Base-by-base conservation (phyloP, 2,888 invertebrate genomes). In the Morpho deidamia region DNA sequence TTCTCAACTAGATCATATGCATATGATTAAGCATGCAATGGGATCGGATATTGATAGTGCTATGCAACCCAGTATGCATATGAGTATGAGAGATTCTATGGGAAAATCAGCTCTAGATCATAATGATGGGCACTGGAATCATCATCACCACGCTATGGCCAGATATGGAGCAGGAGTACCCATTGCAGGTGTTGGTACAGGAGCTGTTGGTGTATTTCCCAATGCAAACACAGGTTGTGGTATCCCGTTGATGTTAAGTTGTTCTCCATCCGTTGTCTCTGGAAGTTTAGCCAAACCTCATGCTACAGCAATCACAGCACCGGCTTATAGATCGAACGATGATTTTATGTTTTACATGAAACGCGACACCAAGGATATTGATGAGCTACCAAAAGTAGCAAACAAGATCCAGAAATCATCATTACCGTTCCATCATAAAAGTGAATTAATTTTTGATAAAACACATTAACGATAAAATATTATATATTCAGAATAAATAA, bases 241-340 rank as follows among this genome's bases (percentile, higher is more conserved):
- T 8, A 81, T 89, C 35, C 89, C 89, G 2, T 63, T 89, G 47
- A 67, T 89, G 33, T 65, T 90, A 41, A 88, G 88, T 65, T 90
- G 88, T 64, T 82, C 82, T 0, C 89, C 89, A 1, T 78, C 80
- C 0, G 80, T 89, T 7, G 79, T 80, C 1, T 73, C 81, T 8
- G 87, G 87, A 7, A 82, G 75, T 56, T 64, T 85, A 58, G 75
- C 82, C 7, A 83, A 83, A 56, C 43, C 76, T 1, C 74, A 77
- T 7, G 57, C 70, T 2, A 52, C 60, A 1, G 61, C 73, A 9
- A 78, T 77, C 60, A 60, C 68, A 7, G 60, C 73, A 1, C 72
- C 83, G 10, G 69, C 78, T 0, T 88, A 82, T 62, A 80, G 83
- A 61, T 62, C 68, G 2, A 77, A 71, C 14, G 83, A 83, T 3